Evolutionary conservation across 2,888 invertebrate genomes (phyloP).

Genomic region (Argyresthia albistria): DNA sequence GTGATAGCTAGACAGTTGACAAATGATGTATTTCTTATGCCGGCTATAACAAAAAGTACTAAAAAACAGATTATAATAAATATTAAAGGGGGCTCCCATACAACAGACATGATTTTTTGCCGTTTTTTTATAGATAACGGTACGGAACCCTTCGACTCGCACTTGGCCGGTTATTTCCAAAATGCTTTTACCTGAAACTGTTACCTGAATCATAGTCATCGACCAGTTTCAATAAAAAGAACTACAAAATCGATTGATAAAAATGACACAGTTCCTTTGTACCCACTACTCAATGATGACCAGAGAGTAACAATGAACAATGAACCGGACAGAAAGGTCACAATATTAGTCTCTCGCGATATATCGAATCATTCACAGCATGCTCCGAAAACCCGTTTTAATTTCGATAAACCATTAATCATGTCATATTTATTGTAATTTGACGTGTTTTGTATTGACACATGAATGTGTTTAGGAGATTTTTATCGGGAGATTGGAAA

Average conservation of each 20-base stretch:
- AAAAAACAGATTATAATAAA: too few relatives aligned
- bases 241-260: too few relatives aligned
- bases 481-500: neutral
- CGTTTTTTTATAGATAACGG: too few relatives aligned
- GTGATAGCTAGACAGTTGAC: too few relatives aligned
- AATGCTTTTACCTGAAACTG: neutral
- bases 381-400: conserved; percentile 16
- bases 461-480: conserved; percentile 1
- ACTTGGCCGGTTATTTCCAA: too few relatives aligned
- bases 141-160: too few relatives aligned
- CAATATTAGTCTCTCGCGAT: conserved; percentile 54
- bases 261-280: conserved; percentile 13
- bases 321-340: conserved; percentile 61
- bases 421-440: neutral
- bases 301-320: conserved; percentile 62
- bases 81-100: too few relatives aligned
- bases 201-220: neutral
- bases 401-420: conserved; percentile 4
- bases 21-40: too few relatives aligned
- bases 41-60: too few relatives aligned
- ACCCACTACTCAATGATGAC: conserved; percentile 45
- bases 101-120: too few relatives aligned
- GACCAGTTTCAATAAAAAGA: neutral
- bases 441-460: neutral
- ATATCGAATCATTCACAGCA: conserved; percentile 28